Conservation (phyloP, 2,113 vertebrate species). For the Crotalus horridus region DNA sequence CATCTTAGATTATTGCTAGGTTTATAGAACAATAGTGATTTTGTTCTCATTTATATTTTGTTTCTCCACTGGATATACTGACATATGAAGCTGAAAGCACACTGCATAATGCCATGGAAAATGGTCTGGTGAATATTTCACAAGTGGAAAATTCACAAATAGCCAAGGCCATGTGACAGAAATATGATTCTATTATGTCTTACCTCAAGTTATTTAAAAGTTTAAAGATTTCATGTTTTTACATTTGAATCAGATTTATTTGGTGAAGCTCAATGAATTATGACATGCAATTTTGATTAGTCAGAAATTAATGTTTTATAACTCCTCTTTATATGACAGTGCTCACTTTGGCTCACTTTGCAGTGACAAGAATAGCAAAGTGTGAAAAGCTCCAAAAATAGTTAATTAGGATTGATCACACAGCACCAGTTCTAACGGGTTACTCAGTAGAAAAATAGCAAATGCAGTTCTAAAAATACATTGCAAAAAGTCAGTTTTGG, state of each 20-base stretch:
- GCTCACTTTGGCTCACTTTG: background rate
- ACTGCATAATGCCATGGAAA: background rate
- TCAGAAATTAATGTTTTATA: background rate
- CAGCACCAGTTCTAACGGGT: constrained; percentile 33
- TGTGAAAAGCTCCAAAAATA: constrained; percentile 1
- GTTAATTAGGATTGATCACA: background rate
- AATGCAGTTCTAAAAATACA: constrained; percentile 46
- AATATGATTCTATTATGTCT: rapidly evolving
- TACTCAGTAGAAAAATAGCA: constrained; percentile 33
- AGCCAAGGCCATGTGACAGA: rapidly evolving
- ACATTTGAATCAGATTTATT: background rate
- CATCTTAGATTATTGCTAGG: background rate
- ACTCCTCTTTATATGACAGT: background rate
- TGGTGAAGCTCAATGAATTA: rapidly evolving
- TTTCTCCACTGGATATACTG: background rate
- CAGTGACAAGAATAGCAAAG: background rate
- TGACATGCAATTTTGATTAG: background rate
- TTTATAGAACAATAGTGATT: background rate
- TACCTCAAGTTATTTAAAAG: background rate
- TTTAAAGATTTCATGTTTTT: background rate
- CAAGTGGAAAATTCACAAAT: background rate
- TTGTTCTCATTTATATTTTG: background rate
- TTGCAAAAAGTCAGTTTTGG: constrained; percentile 43
- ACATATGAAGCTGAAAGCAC: background rate
- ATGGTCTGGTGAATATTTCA: background rate